phyloP scores from a whole-genome alignment of 2,888 invertebrate genomes.

The Pammene aurita region DNA sequence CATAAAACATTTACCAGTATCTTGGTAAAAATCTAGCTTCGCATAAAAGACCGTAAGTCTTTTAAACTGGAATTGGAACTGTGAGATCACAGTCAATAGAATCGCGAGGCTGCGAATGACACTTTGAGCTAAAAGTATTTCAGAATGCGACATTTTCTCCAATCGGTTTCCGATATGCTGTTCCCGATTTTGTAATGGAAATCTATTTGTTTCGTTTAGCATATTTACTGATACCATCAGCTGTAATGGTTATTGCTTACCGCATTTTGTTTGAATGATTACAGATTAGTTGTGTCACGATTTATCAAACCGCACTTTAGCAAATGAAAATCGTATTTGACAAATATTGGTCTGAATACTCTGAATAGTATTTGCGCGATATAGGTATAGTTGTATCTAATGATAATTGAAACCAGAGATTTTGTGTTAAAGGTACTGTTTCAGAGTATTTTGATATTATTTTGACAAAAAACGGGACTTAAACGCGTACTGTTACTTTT shows the following conservation, averaged over 20 bases:
- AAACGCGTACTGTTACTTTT: too few species aligned
- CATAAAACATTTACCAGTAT: neutral
- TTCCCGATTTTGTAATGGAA: conserved; percentile 15
- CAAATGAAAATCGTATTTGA: conserved; percentile 20
- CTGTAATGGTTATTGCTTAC: neutral
- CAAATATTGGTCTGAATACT: neutral
- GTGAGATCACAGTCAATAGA: conserved; percentile 5
- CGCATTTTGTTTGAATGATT: neutral
- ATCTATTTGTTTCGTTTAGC: conserved; percentile 12
- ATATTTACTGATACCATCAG: conserved; percentile 7
- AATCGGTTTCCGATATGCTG: conserved; percentile 18
- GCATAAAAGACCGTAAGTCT: neutral
- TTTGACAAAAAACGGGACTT: too few species aligned
- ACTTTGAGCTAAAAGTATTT: conserved; percentile 16
- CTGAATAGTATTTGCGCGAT: neutral
- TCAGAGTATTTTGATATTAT: too few species aligned
- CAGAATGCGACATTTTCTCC: conserved; percentile 13
- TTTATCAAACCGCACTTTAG: conserved; percentile 24
- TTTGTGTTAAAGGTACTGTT: too few species aligned
- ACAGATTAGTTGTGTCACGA: conserved; percentile 7
- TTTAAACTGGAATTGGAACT: conserved; percentile 24
- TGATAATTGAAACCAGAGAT: too few species aligned
- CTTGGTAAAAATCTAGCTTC: neutral
- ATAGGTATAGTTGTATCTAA: too few species aligned
- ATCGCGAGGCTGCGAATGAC: conserved; percentile 26